Conservation (phyloP, 2,113 vertebrate species). For the Crotalus viridis region DNA sequence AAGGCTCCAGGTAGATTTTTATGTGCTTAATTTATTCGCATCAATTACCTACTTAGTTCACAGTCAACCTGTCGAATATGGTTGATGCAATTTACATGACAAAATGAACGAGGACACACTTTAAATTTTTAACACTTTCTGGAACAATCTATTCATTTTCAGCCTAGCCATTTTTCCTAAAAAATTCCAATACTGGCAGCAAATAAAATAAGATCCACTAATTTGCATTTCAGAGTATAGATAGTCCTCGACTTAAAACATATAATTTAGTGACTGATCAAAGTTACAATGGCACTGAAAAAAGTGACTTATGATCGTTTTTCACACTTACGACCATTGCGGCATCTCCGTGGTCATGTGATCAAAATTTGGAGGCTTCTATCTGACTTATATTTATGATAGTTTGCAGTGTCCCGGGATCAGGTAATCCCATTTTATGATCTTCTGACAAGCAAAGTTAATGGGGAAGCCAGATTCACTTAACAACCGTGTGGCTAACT, state of each 20-base stretch:
- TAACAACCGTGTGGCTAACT: not conserved
- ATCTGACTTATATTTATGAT: not conserved
- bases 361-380: not conserved
- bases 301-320: too few species aligned
- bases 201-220: not conserved
- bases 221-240: constrained; percentile 14
- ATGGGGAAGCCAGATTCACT: not conserved
- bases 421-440: not conserved
- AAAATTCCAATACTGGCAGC: not conserved
- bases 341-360: not conserved
- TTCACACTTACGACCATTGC: too few species aligned
- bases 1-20: not conserved
- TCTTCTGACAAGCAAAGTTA: not conserved
- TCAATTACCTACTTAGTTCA: not conserved
- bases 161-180: not conserved
- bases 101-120: not conserved
- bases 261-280: too few species aligned
- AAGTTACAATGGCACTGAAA: too few species aligned
- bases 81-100: not conserved
- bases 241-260: too few species aligned
- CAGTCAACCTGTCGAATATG: not conserved
- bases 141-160: not conserved
- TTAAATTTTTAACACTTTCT: not conserved
- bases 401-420: not conserved
- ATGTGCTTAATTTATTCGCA: not conserved